Base-by-base conservation (phyloP, 2,888 invertebrate genomes). In the Tetramorium bicarinatum region DNA sequence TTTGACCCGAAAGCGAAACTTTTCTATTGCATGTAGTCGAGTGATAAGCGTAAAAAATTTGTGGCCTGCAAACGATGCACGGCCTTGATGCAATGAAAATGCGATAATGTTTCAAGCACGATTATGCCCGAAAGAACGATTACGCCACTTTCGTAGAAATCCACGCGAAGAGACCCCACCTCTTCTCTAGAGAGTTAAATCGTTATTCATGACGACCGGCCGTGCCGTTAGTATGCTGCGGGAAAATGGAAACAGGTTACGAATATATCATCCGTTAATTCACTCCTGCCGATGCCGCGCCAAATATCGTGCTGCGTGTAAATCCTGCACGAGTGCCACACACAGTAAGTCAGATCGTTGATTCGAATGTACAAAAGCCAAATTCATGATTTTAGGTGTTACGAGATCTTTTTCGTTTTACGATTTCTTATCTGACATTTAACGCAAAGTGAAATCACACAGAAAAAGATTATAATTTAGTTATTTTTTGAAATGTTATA, bases 251-350 rank as follows among this genome's bases (percentile, higher is more conserved):
- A 71, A 80, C 72, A 59, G 79, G 79, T 80, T 80, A 80, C 79
- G 79, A 72, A 80, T 80, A 72, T 80, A 80, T 80, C 79, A 80
- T 80, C 47, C 79, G 79, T 80, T 80, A 80, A 80, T 72, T 80
- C 72, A 59, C 79, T 47, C 34, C 59, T 80, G 56, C 34, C 56
- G 69, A 44, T 59, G 71, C 44, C 79, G 71, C 71, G 44, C 59
- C 79, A 47, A 80, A 80, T 59, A 71, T 79, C 59, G 8, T 54
- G 29, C 41, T 29, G 71, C 47, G 47, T 25, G 13, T 47, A 49
- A 80, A 59, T 38, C 47, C 13, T 21, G 72, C 38, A 38, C 29
- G 38, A 69, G 21, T 79, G 54, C 47, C 25, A 38, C 29, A 38
- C 29, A 56, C 44, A 13, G 34, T 29, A 18, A 54, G 41, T 18